Conservation (phyloP, 2,888 invertebrate genomes). For the Synergus umbraculus region DNA sequence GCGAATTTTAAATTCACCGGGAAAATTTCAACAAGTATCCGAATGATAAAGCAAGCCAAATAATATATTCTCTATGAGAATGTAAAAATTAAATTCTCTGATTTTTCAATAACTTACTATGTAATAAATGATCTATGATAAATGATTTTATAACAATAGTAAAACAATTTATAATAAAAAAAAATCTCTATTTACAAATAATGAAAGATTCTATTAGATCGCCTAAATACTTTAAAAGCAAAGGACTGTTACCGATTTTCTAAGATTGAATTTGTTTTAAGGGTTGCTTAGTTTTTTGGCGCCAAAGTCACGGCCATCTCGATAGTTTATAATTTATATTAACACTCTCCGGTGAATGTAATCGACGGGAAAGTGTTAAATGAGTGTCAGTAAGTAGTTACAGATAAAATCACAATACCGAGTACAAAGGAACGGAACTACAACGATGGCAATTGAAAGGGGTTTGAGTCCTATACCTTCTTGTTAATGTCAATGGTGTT, state of each 20-base stretch:
- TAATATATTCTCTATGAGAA: too few relatives aligned
- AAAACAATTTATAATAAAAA: background rate
- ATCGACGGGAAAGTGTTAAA: slow-evolving; percentile 21
- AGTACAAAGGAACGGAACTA: slow-evolving; percentile 70
- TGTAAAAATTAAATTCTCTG: slow-evolving; percentile 19
- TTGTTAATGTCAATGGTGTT: slow-evolving; percentile 77
- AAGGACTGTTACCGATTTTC: background rate
- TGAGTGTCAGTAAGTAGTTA: slow-evolving; percentile 35
- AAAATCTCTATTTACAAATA: slow-evolving; percentile 33
- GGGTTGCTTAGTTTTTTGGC: background rate
- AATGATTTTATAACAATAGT: slow-evolving; percentile 10
- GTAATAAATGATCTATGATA: background rate
- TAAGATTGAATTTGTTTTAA: background rate
- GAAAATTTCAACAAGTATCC: background rate
- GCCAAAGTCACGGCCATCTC: slow-evolving; percentile 27
- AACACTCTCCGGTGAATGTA: slow-evolving; percentile 7
- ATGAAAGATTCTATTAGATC: background rate
- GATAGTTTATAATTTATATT: slow-evolving; percentile 29
- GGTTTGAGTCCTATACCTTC: slow-evolving; percentile 77
- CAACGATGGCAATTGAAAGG: slow-evolving; percentile 74
- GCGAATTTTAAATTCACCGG: background rate
- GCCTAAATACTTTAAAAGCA: background rate
- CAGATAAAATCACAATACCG: slow-evolving; percentile 41
- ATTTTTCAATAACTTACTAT: slow-evolving; percentile 36
- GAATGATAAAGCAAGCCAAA: slow-evolving; percentile 10